These are phyloP conservation scores for Carterocephalus palaemon DNA, from an alignment of 2,888 invertebrate species.

Conservation along the genomic window DNA sequence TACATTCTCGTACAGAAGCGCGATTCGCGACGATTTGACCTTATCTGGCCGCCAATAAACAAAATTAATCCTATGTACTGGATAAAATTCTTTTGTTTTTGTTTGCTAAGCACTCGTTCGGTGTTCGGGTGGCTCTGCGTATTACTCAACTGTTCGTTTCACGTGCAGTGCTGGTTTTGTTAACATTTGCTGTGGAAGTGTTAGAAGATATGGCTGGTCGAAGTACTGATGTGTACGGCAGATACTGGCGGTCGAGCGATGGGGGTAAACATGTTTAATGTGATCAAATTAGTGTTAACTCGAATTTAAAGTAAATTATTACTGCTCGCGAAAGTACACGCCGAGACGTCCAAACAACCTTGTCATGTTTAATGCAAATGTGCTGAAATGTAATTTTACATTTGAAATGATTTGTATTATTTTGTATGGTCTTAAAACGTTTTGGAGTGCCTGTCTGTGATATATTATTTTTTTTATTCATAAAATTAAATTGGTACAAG, in stretches of 20 bases:
- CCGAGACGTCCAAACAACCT: no score
- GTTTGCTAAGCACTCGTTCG: slow-evolving; percentile 9
- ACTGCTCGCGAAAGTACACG: no score
- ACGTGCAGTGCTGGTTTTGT: slow-evolving; percentile 14
- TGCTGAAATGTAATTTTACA: no score
- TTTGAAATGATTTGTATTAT: no score
- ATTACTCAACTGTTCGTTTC: slow-evolving; percentile 11
- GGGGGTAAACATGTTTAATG: slow-evolving; percentile 5
- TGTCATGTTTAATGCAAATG: no score
- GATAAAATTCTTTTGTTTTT: slow-evolving; percentile 5
- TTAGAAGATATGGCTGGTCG: slow-evolving; percentile 3
- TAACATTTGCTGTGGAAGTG: slow-evolving; percentile 13
- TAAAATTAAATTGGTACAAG: no score
- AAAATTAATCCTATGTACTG: background rate
- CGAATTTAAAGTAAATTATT: no score
- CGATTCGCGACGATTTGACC: slow-evolving; percentile 9
- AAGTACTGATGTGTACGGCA: background rate
- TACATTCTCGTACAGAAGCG: slow-evolving; percentile 1
- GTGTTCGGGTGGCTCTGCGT: slow-evolving; percentile 1
- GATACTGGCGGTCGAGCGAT: slow-evolving; percentile 5
- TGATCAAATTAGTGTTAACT: background rate
- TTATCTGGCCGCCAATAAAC: slow-evolving; percentile 10
- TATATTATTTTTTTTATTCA: no score
- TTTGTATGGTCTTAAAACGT: no score
- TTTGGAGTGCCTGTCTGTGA: no score